phyloP scores from a whole-genome alignment of 1,140 invertebrate genomes.

The Pseudomyrmex concolor region DNA sequence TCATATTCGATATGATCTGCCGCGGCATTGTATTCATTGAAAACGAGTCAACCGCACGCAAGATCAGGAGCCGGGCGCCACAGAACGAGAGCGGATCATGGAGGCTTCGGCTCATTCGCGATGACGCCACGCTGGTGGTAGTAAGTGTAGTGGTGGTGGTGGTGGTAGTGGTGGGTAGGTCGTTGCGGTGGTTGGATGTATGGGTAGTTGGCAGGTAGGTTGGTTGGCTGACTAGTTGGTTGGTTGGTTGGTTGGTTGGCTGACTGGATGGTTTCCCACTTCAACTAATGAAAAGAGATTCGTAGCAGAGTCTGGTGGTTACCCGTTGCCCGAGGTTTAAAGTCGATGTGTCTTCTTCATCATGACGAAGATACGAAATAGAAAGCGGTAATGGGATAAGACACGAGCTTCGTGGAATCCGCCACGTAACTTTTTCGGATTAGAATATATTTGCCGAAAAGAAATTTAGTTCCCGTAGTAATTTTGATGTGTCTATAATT shows the following conservation, averaged over 20 bases:
- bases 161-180: slow-evolving; percentile 69
- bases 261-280: slow-evolving; percentile 82
- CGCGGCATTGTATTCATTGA: slow-evolving; percentile 85
- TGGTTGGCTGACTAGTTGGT: slow-evolving; percentile 75
- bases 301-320: slow-evolving; percentile 77
- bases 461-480: not conserved
- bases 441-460: slow-evolving; percentile 15
- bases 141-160: slow-evolving; percentile 64
- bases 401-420: not conserved
- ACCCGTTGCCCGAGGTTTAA: slow-evolving; percentile 79
- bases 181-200: slow-evolving; percentile 77
- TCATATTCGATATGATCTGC: slow-evolving; percentile 85
- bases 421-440: not conserved
- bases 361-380: slow-evolving; percentile 50
- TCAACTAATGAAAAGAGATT: slow-evolving; percentile 85
- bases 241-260: slow-evolving; percentile 72
- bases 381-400: not conserved
- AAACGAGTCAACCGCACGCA: slow-evolving; percentile 85
- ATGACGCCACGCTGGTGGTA: slow-evolving; percentile 64
- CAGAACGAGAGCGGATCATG: slow-evolving; percentile 79
- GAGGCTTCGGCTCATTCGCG: slow-evolving; percentile 69
- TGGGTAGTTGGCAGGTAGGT: slow-evolving; percentile 80
- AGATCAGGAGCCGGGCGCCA: slow-evolving; percentile 80
- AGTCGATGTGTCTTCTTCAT: slow-evolving; percentile 82
- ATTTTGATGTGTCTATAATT: slow-evolving; percentile 14